phyloP scores from a whole-genome alignment of 2,888 invertebrate species.

The Eilema depressum region DNA sequence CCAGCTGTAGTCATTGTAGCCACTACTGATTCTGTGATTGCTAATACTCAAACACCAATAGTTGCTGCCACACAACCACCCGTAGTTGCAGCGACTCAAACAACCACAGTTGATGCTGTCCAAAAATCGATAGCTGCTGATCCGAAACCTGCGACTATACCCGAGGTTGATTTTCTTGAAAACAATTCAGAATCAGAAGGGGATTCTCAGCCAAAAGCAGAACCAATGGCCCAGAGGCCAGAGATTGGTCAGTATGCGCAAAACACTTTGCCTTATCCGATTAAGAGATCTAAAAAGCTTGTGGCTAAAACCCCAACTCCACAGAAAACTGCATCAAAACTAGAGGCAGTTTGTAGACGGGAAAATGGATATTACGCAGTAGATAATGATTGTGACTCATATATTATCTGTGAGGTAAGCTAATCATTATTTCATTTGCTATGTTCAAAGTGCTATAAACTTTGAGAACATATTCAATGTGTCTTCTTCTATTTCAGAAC shows the following conservation, averaged over 20 bases:
- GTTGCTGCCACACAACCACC: not conserved
- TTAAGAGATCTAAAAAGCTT: too few species aligned
- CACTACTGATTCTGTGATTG: not conserved
- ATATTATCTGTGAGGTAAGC: conserved; percentile 81
- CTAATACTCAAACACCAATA: not conserved
- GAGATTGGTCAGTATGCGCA: not conserved
- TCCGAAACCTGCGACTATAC: not conserved
- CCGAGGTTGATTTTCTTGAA: not conserved
- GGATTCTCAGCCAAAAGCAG: not conserved
- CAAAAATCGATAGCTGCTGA: not conserved
- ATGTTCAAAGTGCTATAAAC: not conserved
- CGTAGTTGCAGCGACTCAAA: not conserved
- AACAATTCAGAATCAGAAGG: not conserved
- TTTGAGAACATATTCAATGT: not conserved
- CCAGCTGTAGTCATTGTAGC: not conserved
- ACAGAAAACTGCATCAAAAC: not conserved
- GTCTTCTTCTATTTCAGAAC: conserved; percentile 64
- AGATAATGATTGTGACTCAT: conserved; percentile 89
- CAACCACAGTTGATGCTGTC: not conserved
- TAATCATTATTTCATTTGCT: not conserved
- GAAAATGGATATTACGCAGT: conserved; percentile 72
- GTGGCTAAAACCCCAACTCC: not conserved
- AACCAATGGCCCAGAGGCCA: not conserved
- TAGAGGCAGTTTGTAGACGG: conserved; percentile 45
- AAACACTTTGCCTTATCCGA: not conserved